Evolutionary conservation across 2,888 invertebrate genomes (phyloP), one percentile per base, ranked within the genome.

Genomic region (Xanthorhoe spadicearia): DNA sequence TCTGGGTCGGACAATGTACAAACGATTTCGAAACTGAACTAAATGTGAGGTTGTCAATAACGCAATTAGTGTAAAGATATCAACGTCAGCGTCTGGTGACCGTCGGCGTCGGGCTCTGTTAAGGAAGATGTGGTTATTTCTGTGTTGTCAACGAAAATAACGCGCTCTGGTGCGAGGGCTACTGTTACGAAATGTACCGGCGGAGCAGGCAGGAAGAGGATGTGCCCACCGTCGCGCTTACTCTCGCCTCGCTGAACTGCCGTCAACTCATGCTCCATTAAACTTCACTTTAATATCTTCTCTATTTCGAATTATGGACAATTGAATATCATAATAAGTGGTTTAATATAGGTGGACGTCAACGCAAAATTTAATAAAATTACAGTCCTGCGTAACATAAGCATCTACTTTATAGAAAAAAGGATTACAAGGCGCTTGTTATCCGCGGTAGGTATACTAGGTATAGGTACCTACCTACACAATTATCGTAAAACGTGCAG

Each of bases 141-240:
- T 88, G 92, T 90, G 84, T 82, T 90, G 90, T 90, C 90, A 90
- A 89, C 92, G 83, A 87, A 92, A 92, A 92, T 92, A 92, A 92
- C 90, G 82, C 83, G 82, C 72, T 79, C 78, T 73, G 74, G 71
- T 80, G 81, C 81, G 82, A 80, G 86, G 83, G 83, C 84, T 85
- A 83, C 84, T 86, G 83, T 92, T 91, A 89, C 91, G 90, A 91
- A 88, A 91, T 81, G 77, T 79, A 79, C 79, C 61, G 58, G 77
- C 85, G 84, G 38, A 38, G 57, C 48, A 48, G 43, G 82, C 89
- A 90, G 92, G 90, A 91, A 92, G 87, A 89, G 91, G 92, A 92
- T 87, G 83, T 85, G 83, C 81, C 85, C 83, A 81, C 84, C 77
- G 76, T 55, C 51, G 66, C 66, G 66, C 66, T 60, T 63, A 63